Base-by-base conservation (phyloP, 1,140 invertebrate genomes). In the Holotrichia oblita region DNA sequence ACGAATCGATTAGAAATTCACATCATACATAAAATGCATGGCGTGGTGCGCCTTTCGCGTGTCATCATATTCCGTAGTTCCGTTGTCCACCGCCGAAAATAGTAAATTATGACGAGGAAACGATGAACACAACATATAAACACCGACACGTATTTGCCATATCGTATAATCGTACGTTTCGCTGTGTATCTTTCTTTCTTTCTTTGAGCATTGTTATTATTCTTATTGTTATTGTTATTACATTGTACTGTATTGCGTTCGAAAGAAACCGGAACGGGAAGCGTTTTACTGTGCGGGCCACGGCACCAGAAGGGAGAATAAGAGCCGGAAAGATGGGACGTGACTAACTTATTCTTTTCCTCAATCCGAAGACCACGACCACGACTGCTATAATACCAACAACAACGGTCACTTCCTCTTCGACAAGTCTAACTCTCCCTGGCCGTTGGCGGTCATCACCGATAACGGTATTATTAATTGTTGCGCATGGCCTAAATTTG, bases 391-490 rank as follows among this genome's bases (percentile, higher is more conserved):
- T 34, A 34, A 34, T 34, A 34, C 55, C 40, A 48, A 12, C 24
- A 44, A 55, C 72, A 44, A 76, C 77, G 77, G 82, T 85, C 83
- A 85, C 81, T 85, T 86, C 87, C 83, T 85, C 81, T 83, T 85
- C 79, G 81, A 86, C 85, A 88, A 48, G 86, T 89, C 85, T 85
- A 89, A 48, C 80, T 85, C 79, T 79, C 84, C 83, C 80, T 86
- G 83, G 3, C 87, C 87, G 14, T 88, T 89, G 3, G 89, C 87
- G 0, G 88, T 86, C 86, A 90, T 88, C 87, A 91, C 89, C 8
- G 90, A 90, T 76, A 91, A 85, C 48, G 90, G 90, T 84, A 91
- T 91, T 78, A 91, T 91, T 83, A 90, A 91, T 81, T 91, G 90
- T 0, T 89, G 89, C 77, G 88, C 83, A 61, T 88, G 86, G 80